Evolutionary conservation across 92 coral and sea anemone genomes (phyloP).

Genomic region (Phymanthus crucifer): DNA sequence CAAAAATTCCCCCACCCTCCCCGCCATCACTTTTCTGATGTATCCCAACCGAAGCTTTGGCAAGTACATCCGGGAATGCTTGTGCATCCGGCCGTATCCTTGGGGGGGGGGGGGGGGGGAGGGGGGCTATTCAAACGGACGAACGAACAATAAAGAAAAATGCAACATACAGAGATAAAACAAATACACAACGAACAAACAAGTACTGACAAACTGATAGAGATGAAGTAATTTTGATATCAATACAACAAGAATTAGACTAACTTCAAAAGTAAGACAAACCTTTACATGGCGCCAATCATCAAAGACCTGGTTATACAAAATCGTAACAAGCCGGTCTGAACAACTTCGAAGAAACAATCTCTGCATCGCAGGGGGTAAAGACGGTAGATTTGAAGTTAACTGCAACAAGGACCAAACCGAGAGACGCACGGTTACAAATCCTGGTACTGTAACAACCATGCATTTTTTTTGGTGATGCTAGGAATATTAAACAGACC

Average conservation of each 20-base stretch:
- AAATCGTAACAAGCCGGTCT: background rate
- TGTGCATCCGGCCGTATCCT: too few species aligned
- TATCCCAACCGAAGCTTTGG: too few species aligned
- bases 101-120: too few species aligned
- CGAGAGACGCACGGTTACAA: background rate
- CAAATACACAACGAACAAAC: background rate
- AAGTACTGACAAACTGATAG: too few species aligned
- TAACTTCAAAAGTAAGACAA: background rate
- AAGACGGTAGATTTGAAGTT: background rate
- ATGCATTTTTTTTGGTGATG: too few species aligned
- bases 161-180: background rate
- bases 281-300: background rate
- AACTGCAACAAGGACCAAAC: background rate
- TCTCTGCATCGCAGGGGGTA: background rate
- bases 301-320: background rate
- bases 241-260: background rate
- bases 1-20: background rate
- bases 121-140: too few species aligned
- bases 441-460: too few species aligned
- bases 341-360: background rate
- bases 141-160: background rate
- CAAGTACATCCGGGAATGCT: too few species aligned
- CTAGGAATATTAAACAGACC: too few species aligned
- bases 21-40: background rate
- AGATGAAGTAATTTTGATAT: background rate